phyloP scores from a whole-genome alignment of 2,888 invertebrate species.

The Chalcosyrphus nemorum region DNA sequence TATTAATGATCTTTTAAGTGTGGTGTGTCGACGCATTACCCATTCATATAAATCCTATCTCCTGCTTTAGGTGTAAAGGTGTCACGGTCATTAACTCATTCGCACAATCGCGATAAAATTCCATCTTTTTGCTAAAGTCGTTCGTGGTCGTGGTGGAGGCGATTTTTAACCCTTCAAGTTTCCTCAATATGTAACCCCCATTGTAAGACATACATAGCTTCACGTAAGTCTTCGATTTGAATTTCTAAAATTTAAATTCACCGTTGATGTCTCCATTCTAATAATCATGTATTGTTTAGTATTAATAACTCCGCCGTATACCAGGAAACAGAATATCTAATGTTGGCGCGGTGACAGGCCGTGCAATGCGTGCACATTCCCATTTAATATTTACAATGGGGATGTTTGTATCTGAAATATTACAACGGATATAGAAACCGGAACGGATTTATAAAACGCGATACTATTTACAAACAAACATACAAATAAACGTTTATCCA shows the following conservation, averaged over 20 bases:
- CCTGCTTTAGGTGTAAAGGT: too few species aligned
- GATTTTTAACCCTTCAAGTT: not conserved
- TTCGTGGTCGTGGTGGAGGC: too few species aligned
- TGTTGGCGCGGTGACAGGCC: constrained; percentile 80
- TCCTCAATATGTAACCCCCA: too few species aligned
- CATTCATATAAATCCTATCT: too few species aligned
- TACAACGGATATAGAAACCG: constrained; percentile 48
- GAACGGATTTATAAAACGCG: constrained; percentile 63
- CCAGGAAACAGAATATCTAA: constrained; percentile 64
- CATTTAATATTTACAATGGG: constrained; percentile 67
- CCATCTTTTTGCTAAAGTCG: too few species aligned
- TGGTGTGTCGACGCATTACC: too few species aligned
- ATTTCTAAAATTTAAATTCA: constrained; percentile 29
- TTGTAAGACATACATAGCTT: not conserved
- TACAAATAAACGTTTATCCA: constrained; percentile 10
- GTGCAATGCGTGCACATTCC: constrained; percentile 80
- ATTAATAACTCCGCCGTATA: constrained; percentile 62
- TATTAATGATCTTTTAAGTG: too few species aligned
- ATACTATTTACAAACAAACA: constrained; percentile 5
- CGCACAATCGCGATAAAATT: too few species aligned
- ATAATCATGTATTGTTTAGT: constrained; percentile 52
- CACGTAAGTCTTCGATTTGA: not conserved
- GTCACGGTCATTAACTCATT: too few species aligned
- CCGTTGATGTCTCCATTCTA: constrained; percentile 20
- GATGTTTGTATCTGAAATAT: constrained; percentile 41